phyloP scores from a whole-genome alignment of 2,888 invertebrate species.

The Germaria angustata region DNA sequence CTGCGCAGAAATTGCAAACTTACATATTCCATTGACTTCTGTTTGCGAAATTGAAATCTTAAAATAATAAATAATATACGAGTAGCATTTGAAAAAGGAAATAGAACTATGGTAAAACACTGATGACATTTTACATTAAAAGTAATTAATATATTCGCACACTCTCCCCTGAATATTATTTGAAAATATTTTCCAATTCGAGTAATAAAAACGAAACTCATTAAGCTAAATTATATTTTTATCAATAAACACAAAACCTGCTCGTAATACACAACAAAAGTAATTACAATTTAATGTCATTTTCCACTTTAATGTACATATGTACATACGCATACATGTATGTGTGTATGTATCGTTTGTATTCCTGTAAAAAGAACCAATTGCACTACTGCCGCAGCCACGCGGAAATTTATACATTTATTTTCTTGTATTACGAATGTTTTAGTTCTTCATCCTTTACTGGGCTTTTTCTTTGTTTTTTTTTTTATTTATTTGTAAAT shows the following conservation, averaged over 20 bases:
- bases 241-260: constrained; percentile 32
- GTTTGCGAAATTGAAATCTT: too few relatives aligned
- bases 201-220: constrained; percentile 49
- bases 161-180: not conserved
- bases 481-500: too few relatives aligned
- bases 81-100: not conserved
- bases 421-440: not conserved
- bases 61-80: not conserved
- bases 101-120: not conserved
- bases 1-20: too few relatives aligned
- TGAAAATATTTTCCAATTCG: not conserved
- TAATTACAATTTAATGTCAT: constrained; percentile 65
- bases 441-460: too few relatives aligned
- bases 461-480: too few relatives aligned
- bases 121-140: not conserved
- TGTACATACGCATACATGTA: too few relatives aligned
- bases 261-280: constrained; percentile 34
- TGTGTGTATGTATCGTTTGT: too few relatives aligned
- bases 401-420: not conserved
- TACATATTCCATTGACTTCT: too few relatives aligned
- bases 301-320: constrained; percentile 42
- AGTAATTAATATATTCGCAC: constrained; percentile 10
- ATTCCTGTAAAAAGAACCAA: not conserved
- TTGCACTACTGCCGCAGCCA: not conserved
- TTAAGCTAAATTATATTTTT: constrained; percentile 52